A percentile compares a stretch with the other conserved stretches of the same genome.
phyloP scores from a whole-genome alignment of 2,797 vertebrate species.

The Tamandua tetradactyla region DNA sequence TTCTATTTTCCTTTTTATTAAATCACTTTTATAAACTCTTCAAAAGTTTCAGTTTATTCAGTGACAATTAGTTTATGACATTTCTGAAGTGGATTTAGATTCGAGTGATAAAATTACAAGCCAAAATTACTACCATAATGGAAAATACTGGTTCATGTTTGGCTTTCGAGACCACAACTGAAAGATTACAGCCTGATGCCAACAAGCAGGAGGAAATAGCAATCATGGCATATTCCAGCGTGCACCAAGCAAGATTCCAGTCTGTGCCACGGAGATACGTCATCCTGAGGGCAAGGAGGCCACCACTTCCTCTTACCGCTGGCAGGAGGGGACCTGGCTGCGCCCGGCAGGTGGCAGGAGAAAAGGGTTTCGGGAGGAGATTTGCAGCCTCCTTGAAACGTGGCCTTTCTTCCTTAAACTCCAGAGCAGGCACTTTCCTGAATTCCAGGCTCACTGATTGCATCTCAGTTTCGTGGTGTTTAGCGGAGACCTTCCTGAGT shows the following conservation, averaged over 20 bases:
- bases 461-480: conserved; percentile 65
- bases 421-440: conserved; percentile 52
- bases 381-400: conserved; percentile 27
- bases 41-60: conserved; percentile 83
- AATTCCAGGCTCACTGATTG: conserved; percentile 61
- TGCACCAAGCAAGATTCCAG: conserved; percentile 52
- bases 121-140: conserved; percentile 86
- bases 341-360: conserved; percentile 76
- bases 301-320: conserved; percentile 66
- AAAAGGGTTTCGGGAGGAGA: conserved; percentile 58
- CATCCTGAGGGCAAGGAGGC: conserved; percentile 65
- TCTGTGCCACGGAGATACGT: conserved; percentile 64
- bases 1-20: conserved; percentile 87
- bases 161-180: conserved; percentile 85
- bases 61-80: conserved; percentile 88
- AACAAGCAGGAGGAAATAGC: conserved; percentile 80
- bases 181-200: conserved; percentile 82
- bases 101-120: conserved; percentile 89
- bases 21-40: conserved; percentile 85
- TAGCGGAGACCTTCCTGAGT: conserved; percentile 75
- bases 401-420: not conserved
- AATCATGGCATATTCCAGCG: conserved; percentile 64
- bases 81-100: conserved; percentile 89
- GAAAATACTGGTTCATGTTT: conserved; percentile 86
- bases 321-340: not conserved